A percentile compares a stretch with the other conserved stretches of the same genome.
phyloP scores from a whole-genome alignment of 37 sponge, comb jelly and placozoan species.

The Axinella damicornis region DNA sequence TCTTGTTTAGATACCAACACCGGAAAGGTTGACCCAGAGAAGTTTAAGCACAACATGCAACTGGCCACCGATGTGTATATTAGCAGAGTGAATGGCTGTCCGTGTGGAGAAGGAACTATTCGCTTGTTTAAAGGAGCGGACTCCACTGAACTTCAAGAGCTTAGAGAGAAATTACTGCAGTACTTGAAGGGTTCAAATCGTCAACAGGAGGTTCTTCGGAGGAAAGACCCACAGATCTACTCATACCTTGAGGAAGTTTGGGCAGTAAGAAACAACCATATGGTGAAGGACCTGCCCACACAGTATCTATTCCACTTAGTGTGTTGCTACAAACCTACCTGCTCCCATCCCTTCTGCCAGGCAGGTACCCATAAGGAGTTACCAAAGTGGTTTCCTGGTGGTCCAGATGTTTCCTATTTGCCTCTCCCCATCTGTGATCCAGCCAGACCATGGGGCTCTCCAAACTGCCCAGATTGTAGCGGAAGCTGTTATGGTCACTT shows the following conservation, averaged over 20 bases:
- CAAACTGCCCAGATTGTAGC: neutral
- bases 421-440: too few relatives aligned
- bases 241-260: slow-evolving; percentile 16
- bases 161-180: neutral
- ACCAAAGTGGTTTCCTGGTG: neutral
- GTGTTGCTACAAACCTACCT: slow-evolving; percentile 2
- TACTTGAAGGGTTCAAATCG: slow-evolving; percentile 51
- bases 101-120: slow-evolving; percentile 20
- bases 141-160: neutral
- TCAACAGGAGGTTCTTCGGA: neutral
- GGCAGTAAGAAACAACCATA: neutral
- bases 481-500: neutral
- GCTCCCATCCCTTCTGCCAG: slow-evolving; percentile 4
- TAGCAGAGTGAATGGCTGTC: neutral
- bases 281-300: slow-evolving; percentile 8
- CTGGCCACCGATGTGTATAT: slow-evolving; percentile 30
- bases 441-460: neutral
- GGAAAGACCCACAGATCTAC: neutral
- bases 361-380: too few relatives aligned
- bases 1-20: neutral
- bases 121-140: neutral
- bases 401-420: neutral
- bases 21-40: neutral
- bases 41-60: neutral
- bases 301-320: neutral